These are phyloP conservation scores for Yponomeuta malinellus DNA, from an alignment of 2,888 invertebrate species.

Conservation along the genomic window DNA sequence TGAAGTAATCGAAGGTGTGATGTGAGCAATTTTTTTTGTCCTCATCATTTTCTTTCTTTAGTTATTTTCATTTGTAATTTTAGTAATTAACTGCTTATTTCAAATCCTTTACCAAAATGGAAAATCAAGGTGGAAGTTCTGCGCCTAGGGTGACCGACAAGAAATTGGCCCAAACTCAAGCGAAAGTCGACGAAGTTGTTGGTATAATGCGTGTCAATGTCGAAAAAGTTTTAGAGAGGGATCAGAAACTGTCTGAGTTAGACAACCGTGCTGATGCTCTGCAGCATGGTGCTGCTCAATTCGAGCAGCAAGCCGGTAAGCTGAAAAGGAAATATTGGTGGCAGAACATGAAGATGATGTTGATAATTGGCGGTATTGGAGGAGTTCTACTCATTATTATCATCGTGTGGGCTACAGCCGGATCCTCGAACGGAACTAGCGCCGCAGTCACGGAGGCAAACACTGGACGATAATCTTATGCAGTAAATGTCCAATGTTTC, in stretches of 20 bases:
- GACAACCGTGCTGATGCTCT: slow-evolving; percentile 97
- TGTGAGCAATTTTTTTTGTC: slow-evolving; percentile 4
- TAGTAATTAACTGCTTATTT: neutral
- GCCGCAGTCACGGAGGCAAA: slow-evolving; percentile 28
- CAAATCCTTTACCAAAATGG: slow-evolving; percentile 43
- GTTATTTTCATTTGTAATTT: neutral
- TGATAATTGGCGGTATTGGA: slow-evolving; percentile 91
- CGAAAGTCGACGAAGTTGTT: slow-evolving; percentile 81
- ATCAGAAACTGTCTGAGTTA: slow-evolving; percentile 95
- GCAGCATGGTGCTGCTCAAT: slow-evolving; percentile 95
- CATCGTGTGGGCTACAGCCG: slow-evolving; percentile 77
- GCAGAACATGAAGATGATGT: slow-evolving; percentile 98
- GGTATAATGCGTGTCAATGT: slow-evolving; percentile 98
- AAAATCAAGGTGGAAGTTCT: slow-evolving; percentile 69
- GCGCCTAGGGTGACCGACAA: slow-evolving; percentile 68
- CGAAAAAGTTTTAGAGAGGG: slow-evolving; percentile 96
- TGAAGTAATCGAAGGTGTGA: neutral
- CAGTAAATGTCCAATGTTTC: neutral
- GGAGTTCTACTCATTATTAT: slow-evolving; percentile 88
- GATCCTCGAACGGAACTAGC: slow-evolving; percentile 28
- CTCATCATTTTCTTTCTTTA: slow-evolving; percentile 5
- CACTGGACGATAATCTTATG: slow-evolving; percentile 40
- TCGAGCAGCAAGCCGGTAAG: slow-evolving; percentile 97
- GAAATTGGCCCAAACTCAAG: slow-evolving; percentile 71
- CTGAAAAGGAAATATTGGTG: slow-evolving; percentile 98